Conservation (phyloP, 1,140 invertebrate species). For the Aphaenogaster ashmeadi region DNA sequence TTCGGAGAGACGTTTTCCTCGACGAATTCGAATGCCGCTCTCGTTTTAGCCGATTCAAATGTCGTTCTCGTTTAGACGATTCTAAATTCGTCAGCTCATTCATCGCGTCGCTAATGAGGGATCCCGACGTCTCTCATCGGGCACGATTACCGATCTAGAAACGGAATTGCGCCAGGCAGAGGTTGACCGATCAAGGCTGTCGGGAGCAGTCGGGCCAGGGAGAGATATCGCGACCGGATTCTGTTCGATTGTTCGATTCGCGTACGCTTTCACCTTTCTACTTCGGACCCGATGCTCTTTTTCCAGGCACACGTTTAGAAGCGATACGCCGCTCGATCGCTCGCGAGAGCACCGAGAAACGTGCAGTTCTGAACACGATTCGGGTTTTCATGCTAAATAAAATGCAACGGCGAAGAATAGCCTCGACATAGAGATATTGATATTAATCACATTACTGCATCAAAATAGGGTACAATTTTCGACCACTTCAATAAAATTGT, state of each 20-base stretch:
- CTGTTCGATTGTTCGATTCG: conserved; percentile 63
- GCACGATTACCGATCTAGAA: neutral
- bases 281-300: conserved; percentile 26
- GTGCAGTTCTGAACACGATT: neutral
- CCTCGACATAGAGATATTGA: neutral
- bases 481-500: neutral
- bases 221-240: conserved; percentile 61
- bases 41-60: neutral
- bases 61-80: neutral
- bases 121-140: neutral
- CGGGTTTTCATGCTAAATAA: neutral
- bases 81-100: neutral
- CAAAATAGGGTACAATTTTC: neutral
- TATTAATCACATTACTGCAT: neutral
- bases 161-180: neutral
- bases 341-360: neutral
- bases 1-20: neutral
- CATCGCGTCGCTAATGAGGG: neutral
- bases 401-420: neutral
- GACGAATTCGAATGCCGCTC: neutral
- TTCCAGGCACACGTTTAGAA: conserved; percentile 26
- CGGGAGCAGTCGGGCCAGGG: conserved; percentile 14
- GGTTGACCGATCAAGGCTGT: conserved; percentile 23
- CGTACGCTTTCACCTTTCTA: conserved; percentile 60
- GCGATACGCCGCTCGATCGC: neutral